Evolutionary conservation across 2,888 invertebrate species (phyloP).

Genomic region (Opisthograptis luteolata): DNA sequence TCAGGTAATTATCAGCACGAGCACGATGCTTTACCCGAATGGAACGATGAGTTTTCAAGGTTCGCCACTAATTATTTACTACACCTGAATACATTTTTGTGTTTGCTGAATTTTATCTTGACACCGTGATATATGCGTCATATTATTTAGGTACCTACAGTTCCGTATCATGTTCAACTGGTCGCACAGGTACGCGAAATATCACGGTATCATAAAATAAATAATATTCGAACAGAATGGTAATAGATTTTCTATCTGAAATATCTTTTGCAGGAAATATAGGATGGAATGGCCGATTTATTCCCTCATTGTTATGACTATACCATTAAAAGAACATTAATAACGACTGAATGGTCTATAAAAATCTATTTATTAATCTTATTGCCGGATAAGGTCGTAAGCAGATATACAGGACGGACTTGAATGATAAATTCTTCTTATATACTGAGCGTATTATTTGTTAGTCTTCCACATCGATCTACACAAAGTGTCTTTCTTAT

Average conservation of each 20-base stretch:
- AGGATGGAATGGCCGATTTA: conserved; percentile 25
- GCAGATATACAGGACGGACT: background rate
- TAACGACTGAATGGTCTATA: conserved; percentile 31
- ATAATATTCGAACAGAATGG: conserved; percentile 18
- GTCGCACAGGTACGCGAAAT: conserved; percentile 11
- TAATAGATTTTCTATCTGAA: conserved; percentile 12
- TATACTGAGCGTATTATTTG: background rate
- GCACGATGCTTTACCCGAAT: conserved; percentile 35
- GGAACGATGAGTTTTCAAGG: conserved; percentile 48
- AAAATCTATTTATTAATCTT: conserved; percentile 18
- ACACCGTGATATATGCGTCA: conserved; percentile 33
- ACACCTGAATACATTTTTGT: conserved; percentile 59
- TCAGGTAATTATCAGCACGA: conserved; percentile 60
- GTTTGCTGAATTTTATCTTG: conserved; percentile 31
- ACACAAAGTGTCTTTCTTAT: background rate
- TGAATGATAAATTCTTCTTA: background rate
- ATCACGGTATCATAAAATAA: conserved; percentile 13
- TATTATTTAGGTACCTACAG: conserved; percentile 10
- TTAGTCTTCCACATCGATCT: background rate
- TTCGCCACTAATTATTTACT: conserved; percentile 48
- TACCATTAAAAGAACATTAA: conserved; percentile 45
- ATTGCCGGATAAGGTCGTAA: conserved; percentile 1
- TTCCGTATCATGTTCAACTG: conserved; percentile 14
- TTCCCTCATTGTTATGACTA: conserved; percentile 30
- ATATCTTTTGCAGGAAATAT: conserved; percentile 7